Percentiles rank a stretch among this genome's conserved stretches.
Evolutionary conservation across 64 coral and sea anemone genomes (phyloP).

Genomic region (Platygyra sinensis): DNA sequence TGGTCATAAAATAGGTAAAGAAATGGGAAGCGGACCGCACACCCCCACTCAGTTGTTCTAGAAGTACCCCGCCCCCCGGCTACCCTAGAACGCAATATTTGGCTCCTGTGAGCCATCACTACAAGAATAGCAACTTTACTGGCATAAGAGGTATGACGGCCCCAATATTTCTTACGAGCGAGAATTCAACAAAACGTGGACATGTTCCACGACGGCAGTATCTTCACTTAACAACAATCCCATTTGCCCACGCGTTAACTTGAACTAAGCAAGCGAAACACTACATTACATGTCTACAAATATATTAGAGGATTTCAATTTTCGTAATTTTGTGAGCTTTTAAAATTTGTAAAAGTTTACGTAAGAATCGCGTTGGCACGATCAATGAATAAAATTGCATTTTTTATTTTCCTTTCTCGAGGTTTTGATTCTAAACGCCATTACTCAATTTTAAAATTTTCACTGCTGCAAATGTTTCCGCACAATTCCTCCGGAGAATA

Average conservation of each 20-base stretch:
- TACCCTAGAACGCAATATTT: too few relatives aligned
- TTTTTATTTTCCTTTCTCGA: neutral
- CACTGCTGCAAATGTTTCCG: neutral
- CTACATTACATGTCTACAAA: neutral
- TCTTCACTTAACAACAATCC: too few relatives aligned
- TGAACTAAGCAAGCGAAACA: neutral
- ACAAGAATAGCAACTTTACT: too few relatives aligned
- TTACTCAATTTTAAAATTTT: neutral
- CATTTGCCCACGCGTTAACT: neutral
- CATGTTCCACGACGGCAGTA: too few relatives aligned
- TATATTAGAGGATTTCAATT: neutral
- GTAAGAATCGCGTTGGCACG: conserved; percentile 2
- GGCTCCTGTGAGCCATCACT: too few relatives aligned
- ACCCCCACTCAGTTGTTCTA: too few relatives aligned
- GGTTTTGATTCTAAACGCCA: neutral
- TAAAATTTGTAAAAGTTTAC: neutral
- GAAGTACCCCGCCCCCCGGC: too few relatives aligned
- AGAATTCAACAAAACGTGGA: too few relatives aligned
- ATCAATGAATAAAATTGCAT: neutral
- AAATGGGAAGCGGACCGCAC: too few relatives aligned
- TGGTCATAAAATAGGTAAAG: too few relatives aligned
- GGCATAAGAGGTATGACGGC: too few relatives aligned
- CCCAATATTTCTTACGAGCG: too few relatives aligned
- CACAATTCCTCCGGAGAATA: neutral
- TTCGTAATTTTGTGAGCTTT: neutral